Conservation (phyloP, 2,888 invertebrate genomes). For the Spodoptera picta region DNA sequence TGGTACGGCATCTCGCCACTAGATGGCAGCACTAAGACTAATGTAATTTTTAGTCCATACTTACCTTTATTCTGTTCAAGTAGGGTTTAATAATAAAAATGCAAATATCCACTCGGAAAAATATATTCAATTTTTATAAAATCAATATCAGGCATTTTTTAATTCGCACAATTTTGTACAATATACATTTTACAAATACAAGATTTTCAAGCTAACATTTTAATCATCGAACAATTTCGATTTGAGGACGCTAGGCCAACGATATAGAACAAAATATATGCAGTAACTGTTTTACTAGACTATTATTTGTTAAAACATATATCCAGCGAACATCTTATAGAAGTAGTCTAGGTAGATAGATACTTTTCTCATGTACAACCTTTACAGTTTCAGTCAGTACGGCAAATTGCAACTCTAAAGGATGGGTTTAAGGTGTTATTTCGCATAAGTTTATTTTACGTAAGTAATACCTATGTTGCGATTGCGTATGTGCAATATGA, state of each 20-base stretch:
- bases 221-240: conserved; percentile 52
- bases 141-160: conserved; percentile 87
- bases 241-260: conserved; percentile 37
- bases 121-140: conserved; percentile 88
- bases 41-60: not conserved
- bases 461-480: no score
- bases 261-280: conserved; percentile 20
- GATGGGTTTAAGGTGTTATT: not conserved
- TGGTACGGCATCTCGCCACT: conserved; percentile 3
- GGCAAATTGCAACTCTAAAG: not conserved
- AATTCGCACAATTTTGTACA: conserved; percentile 87
- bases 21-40: conserved; percentile 24
- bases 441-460: no score
- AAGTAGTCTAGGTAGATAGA: conserved; percentile 8
- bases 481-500: no score
- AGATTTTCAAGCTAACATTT: conserved; percentile 60
- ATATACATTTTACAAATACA: conserved; percentile 75
- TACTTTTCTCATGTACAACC: conserved; percentile 43
- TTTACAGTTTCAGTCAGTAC: not conserved
- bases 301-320: conserved; percentile 35
- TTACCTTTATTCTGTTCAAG: not conserved
- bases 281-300: conserved; percentile 12
- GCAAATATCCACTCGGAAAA: conserved; percentile 85
- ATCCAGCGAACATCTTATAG: conserved; percentile 20
- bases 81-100: conserved; percentile 62